Conservation (phyloP, 2,888 invertebrate species). For the Leucophora obtusa region DNA sequence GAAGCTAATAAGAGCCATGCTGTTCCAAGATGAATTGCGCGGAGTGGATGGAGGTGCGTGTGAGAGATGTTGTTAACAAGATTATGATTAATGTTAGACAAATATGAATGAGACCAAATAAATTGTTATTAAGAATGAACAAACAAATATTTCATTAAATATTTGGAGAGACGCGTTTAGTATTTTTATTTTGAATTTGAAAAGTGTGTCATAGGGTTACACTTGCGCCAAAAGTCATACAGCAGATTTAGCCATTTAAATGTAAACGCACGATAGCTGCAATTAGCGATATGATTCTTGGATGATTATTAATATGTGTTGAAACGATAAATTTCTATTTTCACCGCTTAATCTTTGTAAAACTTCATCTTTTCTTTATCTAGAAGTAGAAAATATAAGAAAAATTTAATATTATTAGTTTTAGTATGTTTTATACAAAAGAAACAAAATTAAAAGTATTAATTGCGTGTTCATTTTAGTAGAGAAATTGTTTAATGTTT, state of each 20-base stretch:
- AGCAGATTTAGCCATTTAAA: background rate
- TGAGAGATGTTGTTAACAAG: constrained; percentile 36
- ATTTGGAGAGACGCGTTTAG: background rate
- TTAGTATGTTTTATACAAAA: background rate
- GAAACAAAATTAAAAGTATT: background rate
- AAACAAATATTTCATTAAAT: constrained; percentile 14
- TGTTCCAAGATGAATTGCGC: background rate
- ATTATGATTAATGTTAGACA: constrained; percentile 49
- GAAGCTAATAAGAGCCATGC: constrained; percentile 58
- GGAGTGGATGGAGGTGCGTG: constrained; percentile 11
- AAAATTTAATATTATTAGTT: background rate
- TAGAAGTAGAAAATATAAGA: constrained; percentile 17
- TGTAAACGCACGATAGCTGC: background rate
- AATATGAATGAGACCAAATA: constrained; percentile 27
- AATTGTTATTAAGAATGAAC: background rate
- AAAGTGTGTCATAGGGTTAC: constrained; percentile 59
- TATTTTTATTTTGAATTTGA: background rate
- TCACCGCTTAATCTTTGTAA: background rate
- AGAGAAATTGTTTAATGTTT: background rate
- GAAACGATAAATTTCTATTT: constrained; percentile 8
- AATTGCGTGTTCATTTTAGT: background rate
- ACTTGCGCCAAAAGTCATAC: constrained; percentile 44
- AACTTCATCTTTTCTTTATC: background rate
- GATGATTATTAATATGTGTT: constrained; percentile 7
- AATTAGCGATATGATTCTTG: background rate